phyloP scores from a whole-genome alignment of 2,797 vertebrate genomes.

The Pogoniulus pusillus region DNA sequence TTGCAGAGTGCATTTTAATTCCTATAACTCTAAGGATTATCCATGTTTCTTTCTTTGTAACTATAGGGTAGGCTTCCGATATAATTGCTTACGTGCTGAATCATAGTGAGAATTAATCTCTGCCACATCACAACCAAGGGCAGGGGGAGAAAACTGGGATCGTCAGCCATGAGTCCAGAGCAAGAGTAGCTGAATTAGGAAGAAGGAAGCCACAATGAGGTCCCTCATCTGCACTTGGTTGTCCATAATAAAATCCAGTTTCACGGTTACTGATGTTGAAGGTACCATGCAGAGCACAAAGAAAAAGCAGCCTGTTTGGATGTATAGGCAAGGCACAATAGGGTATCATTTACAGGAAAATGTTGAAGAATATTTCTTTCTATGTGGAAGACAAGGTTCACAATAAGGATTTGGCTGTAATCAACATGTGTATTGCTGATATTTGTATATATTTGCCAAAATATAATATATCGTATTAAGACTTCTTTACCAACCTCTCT shows the following conservation, averaged over 20 bases:
- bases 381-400: neutral
- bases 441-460: neutral
- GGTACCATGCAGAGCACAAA: neutral
- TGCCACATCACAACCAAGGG: neutral
- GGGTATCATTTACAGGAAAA: neutral
- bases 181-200: fast-evolving
- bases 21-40: neutral
- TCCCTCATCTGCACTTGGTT: neutral
- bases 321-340: neutral
- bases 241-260: neutral
- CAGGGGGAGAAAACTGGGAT: neutral
- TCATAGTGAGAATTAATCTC: neutral
- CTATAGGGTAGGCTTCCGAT: neutral
- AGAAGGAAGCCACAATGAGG: neutral
- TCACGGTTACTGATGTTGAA: neutral
- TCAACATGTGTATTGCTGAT: neutral
- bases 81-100: neutral
- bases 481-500: neutral
- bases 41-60: neutral
- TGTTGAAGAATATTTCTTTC: neutral
- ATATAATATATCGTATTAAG: neutral
- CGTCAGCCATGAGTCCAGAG: neutral
- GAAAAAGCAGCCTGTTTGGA: neutral
- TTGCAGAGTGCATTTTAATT: conserved; percentile 20
- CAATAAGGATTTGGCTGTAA: neutral